Evolutionary conservation across 2,113 vertebrate species (phyloP).

Genomic region (Syngnathus typhle): DNA sequence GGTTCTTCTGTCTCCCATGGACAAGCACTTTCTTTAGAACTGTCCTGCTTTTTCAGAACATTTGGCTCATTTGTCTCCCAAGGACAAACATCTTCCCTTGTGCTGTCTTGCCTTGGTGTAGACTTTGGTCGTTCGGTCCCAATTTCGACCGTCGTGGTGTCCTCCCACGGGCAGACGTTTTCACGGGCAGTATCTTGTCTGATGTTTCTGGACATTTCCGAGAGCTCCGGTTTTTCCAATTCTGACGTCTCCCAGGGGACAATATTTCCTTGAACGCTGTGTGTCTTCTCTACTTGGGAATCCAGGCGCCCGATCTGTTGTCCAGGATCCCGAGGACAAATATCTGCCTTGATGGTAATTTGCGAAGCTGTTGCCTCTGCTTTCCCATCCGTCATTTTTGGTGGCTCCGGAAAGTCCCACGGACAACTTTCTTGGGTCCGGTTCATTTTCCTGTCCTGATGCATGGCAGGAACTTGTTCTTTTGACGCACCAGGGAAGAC

Average conservation of each 20-base stretch:
- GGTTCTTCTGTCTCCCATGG: slow-evolving; percentile 30
- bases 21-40: slow-evolving; percentile 22
- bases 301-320: slow-evolving; percentile 38
- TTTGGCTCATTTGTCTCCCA: slow-evolving; percentile 36
- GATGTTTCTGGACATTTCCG: slow-evolving; percentile 1
- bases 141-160: too few species aligned
- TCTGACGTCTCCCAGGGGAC: slow-evolving; percentile 44
- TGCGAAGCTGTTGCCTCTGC: slow-evolving; percentile 33
- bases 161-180: slow-evolving; percentile 50
- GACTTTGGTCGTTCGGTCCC: not conserved
- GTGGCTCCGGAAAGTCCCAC: slow-evolving; percentile 50
- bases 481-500: slow-evolving; percentile 30
- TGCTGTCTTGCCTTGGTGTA: slow-evolving; percentile 17
- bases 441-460: slow-evolving; percentile 21
- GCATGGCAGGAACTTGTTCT: slow-evolving; percentile 15
- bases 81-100: slow-evolving; percentile 37
- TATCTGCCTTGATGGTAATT: slow-evolving; percentile 47
- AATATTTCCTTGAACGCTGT: slow-evolving; percentile 21
- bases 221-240: slow-evolving; percentile 7
- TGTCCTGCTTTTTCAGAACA: slow-evolving; percentile 17
- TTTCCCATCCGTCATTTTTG: slow-evolving; percentile 24
- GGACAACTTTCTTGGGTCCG: slow-evolving; percentile 48
- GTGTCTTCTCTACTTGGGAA: not conserved
- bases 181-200: slow-evolving; percentile 19
- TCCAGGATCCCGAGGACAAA: slow-evolving; percentile 52